Conservation (phyloP, 2,888 invertebrate species). For the Andricus curvator region DNA sequence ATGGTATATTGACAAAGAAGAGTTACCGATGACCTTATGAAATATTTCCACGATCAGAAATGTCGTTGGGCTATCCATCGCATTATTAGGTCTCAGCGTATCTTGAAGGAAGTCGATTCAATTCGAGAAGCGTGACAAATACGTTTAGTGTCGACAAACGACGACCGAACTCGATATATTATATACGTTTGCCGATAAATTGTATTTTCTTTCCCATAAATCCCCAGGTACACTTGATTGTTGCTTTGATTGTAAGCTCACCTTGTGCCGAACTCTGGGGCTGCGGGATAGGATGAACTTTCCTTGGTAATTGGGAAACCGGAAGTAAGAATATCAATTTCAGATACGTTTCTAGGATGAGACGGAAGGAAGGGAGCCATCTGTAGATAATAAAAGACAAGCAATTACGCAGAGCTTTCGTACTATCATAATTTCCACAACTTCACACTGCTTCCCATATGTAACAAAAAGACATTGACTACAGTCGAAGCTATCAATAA, state of each 20-base stretch:
- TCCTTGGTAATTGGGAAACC: not conserved
- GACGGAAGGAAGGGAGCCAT: no score
- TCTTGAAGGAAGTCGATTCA: conserved; percentile 19
- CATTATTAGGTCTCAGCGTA: not conserved
- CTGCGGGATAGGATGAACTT: not conserved
- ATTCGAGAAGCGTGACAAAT: not conserved
- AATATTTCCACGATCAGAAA: not conserved
- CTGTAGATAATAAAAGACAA: not conserved
- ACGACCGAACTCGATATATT: conserved; percentile 45
- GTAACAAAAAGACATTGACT: not conserved
- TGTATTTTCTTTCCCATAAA: conserved; percentile 27
- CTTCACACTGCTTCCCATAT: no score
- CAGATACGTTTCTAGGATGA: not conserved
- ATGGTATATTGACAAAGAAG: not conserved
- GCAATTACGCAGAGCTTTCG: no score
- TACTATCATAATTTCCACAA: no score
- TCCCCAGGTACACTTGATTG: not conserved
- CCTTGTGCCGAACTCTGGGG: not conserved
- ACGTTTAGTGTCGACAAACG: conserved; percentile 8
- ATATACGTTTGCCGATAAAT: conserved; percentile 55
- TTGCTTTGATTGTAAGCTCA: conserved; percentile 7
- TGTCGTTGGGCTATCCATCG: not conserved
- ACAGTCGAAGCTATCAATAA: no score
- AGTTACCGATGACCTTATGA: not conserved
- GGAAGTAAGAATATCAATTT: not conserved